phyloP scores from a whole-genome alignment of 2,888 invertebrate species.

The Mimachlamys varia region DNA sequence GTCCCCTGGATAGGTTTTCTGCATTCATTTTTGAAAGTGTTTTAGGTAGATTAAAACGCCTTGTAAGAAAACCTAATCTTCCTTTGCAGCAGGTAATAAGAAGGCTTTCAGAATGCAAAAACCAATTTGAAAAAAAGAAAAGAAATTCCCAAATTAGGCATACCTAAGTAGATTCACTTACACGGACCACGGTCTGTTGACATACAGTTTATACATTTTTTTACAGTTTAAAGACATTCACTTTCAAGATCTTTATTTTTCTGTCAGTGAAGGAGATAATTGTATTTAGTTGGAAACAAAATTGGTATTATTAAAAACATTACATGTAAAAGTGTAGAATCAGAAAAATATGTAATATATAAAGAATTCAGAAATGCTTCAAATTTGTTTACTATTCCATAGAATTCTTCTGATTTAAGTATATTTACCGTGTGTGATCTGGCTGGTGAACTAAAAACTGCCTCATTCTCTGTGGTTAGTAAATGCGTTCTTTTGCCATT shows the following conservation, averaged over 20 bases:
- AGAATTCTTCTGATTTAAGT: slow-evolving; percentile 25
- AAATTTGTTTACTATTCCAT: slow-evolving; percentile 37
- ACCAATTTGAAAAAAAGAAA: neutral
- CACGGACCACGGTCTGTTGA: slow-evolving; percentile 37
- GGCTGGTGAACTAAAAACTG: neutral
- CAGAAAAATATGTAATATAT: slow-evolving; percentile 29
- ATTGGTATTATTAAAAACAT: slow-evolving; percentile 39
- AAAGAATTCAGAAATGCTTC: slow-evolving; percentile 14
- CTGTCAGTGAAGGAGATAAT: slow-evolving; percentile 32
- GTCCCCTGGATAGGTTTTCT: slow-evolving; percentile 72
- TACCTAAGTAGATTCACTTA: neutral
- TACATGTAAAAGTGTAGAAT: neutral
- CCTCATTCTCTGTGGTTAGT: neutral
- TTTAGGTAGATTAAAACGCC: slow-evolving; percentile 62
- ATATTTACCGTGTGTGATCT: slow-evolving; percentile 36
- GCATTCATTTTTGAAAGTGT: slow-evolving; percentile 78
- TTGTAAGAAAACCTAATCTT: slow-evolving; percentile 54
- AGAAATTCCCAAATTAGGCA: neutral
- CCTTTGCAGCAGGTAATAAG: slow-evolving; percentile 58
- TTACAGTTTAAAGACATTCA: slow-evolving; percentile 37
- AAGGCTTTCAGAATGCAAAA: slow-evolving; percentile 51
- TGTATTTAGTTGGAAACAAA: slow-evolving; percentile 39
- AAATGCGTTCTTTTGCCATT: slow-evolving; percentile 37
- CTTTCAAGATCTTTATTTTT: slow-evolving; percentile 36
- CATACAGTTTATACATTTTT: neutral